Percentiles rank a stretch among this genome's conserved stretches.
Evolutionary conservation across 2,888 invertebrate genomes (phyloP).

Genomic region (Scaptomyza cyrtandrae): DNA sequence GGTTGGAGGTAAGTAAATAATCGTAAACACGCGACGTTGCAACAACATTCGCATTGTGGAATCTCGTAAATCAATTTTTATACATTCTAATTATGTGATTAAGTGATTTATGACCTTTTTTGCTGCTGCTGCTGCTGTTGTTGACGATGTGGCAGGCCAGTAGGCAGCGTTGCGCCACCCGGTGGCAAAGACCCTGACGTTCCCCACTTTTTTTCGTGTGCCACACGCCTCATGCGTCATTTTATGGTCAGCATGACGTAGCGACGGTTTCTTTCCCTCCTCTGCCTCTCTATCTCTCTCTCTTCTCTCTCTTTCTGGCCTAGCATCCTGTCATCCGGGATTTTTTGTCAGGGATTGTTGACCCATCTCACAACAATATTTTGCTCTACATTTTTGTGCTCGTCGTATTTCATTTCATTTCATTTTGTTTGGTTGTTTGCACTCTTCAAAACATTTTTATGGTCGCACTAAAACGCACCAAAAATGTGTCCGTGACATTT

Average conservation of each 20-base stretch:
- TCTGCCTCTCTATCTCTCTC: background rate
- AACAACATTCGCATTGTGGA: conserved; percentile 65
- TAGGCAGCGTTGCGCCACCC: conserved; percentile 27
- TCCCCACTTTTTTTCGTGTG: conserved; percentile 15
- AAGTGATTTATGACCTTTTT: conserved; percentile 75
- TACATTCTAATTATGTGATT: conserved; percentile 80
- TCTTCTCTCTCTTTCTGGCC: too few relatives aligned
- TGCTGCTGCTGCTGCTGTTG: conserved; percentile 19
- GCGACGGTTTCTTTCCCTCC: conserved; percentile 13
- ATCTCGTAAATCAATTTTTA: conserved; percentile 81
- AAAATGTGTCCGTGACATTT: conserved; percentile 79
- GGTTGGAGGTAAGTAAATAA: conserved; percentile 65
- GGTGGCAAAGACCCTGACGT: conserved; percentile 29
- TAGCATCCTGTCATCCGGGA: conserved; percentile 30
- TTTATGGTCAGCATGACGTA: conserved; percentile 60
- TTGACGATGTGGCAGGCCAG: conserved; percentile 37
- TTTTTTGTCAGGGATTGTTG: conserved; percentile 30
- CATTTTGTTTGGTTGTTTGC: conserved; percentile 65
- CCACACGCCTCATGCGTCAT: conserved; percentile 41
- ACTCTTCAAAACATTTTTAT: conserved; percentile 69
- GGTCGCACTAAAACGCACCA: conserved; percentile 65
- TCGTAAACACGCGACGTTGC: conserved; percentile 72
- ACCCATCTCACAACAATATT: conserved; percentile 47
- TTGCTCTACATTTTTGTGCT: conserved; percentile 37
- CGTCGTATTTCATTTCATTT: conserved; percentile 48